Percentiles rank a stretch among this genome's conserved stretches.
Evolutionary conservation across 2,797 vertebrate species (phyloP).

Genomic region (Iguana delicatissima): DNA sequence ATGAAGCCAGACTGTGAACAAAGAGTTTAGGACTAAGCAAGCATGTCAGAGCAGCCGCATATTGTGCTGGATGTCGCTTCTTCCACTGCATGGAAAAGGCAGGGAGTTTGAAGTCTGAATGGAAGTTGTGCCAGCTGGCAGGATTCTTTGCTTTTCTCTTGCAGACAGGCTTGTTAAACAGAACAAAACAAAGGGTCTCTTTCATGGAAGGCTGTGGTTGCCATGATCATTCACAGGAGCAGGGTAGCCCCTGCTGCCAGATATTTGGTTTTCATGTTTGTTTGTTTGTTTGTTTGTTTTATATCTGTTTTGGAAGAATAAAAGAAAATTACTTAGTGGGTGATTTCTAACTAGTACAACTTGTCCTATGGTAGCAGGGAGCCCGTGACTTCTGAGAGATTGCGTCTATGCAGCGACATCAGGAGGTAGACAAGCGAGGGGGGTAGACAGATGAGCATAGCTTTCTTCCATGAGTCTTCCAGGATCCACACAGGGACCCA

Average conservation of each 20-base stretch:
- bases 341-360: slow-evolving; percentile 28
- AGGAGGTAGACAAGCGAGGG: slow-evolving; percentile 51
- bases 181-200: slow-evolving; percentile 27
- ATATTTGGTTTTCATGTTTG: slow-evolving; percentile 49
- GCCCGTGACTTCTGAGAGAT: not conserved
- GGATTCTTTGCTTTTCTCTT: rapidly evolving
- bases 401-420: slow-evolving; percentile 45
- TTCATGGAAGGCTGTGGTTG: slow-evolving; percentile 8
- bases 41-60: not conserved
- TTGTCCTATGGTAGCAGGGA: slow-evolving; percentile 45
- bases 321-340: not conserved
- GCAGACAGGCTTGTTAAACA: not conserved
- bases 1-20: slow-evolving; percentile 22
- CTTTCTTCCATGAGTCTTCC: slow-evolving; percentile 16
- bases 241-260: not conserved
- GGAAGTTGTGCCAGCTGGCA: slow-evolving; percentile 6
- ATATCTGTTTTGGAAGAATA: not conserved
- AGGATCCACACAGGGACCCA: not conserved
- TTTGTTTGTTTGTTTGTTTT: too few relatives aligned
- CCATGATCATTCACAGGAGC: slow-evolving; percentile 43
- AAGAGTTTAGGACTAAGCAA: slow-evolving; percentile 35
- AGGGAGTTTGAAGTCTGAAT: not conserved
- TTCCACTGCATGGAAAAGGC: slow-evolving; percentile 22
- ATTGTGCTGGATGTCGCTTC: not conserved
- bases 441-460: slow-evolving; percentile 50